A percentile compares a stretch with the other conserved stretches of the same genome.
Evolutionary conservation across 2,797 vertebrate species (phyloP).

Genomic region (Parauchenoglanis punctatus): DNA sequence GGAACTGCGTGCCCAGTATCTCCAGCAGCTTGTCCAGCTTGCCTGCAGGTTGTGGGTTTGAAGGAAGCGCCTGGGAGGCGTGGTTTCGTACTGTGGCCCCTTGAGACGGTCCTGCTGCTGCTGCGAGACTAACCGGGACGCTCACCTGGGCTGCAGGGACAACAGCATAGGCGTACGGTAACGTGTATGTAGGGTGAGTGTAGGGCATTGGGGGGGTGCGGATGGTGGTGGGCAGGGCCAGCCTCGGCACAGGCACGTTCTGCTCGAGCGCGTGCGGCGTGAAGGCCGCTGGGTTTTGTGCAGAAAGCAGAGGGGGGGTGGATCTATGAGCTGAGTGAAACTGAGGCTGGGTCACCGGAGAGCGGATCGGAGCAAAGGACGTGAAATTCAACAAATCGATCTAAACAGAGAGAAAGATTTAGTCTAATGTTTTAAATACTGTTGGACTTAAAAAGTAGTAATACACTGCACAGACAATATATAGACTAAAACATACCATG

Average conservation of each 20-base stretch:
- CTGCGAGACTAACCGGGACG: neutral
- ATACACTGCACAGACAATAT: neutral
- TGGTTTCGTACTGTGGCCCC: slow-evolving; percentile 8
- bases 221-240: neutral
- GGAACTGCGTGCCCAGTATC: slow-evolving; percentile 81
- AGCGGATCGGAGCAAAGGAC: neutral
- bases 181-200: slow-evolving; percentile 11
- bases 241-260: neutral
- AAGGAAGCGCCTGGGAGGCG: slow-evolving; percentile 46
- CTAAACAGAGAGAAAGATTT: slow-evolving; percentile 52
- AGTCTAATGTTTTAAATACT: no score
- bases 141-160: neutral
- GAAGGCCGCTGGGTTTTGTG: slow-evolving; percentile 21
- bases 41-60: slow-evolving; percentile 64
- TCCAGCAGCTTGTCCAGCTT: slow-evolving; percentile 90
- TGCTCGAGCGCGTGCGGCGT: neutral
- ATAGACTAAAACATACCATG: slow-evolving; percentile 56
- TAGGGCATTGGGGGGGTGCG: neutral
- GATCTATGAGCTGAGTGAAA: slow-evolving; percentile 28
- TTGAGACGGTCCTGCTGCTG: neutral
- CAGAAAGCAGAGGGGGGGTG: slow-evolving; percentile 30
- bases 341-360: slow-evolving; percentile 23
- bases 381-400: slow-evolving; percentile 61
- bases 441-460: neutral
- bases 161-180: neutral